phyloP scores from a whole-genome alignment of 2,113 vertebrate genomes.

The Entelurus aequoreus region DNA sequence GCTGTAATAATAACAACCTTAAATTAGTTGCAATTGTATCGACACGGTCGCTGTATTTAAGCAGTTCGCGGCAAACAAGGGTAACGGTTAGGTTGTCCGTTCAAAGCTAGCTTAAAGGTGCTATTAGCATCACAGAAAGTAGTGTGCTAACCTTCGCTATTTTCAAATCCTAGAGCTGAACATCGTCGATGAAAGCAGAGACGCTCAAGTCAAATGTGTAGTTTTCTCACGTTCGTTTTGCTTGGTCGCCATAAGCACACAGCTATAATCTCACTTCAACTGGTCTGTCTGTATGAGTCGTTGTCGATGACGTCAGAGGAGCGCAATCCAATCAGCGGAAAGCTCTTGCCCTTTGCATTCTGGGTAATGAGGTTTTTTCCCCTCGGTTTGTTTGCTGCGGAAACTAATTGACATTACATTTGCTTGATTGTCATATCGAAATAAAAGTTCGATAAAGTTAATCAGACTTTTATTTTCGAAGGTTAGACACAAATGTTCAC shows the following conservation, averaged over 20 bases:
- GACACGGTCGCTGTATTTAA: neutral
- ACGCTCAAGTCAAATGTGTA: neutral
- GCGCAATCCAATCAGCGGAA: constrained; percentile 51
- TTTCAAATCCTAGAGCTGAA: neutral
- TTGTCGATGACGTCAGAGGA: constrained; percentile 7
- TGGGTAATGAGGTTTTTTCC: constrained; percentile 60
- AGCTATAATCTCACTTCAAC: neutral
- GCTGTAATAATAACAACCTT: neutral
- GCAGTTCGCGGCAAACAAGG: neutral
- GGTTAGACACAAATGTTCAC: neutral
- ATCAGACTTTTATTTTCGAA: neutral
- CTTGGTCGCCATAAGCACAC: constrained; percentile 14
- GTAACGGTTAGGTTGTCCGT: neutral
- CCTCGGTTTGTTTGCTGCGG: neutral
- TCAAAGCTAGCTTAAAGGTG: constrained; percentile 19
- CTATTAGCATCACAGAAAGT: constrained; percentile 15
- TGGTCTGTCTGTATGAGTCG: neutral
- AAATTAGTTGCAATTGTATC: neutral
- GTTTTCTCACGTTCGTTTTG: constrained; percentile 8
- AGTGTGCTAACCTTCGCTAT: neutral
- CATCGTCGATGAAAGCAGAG: neutral
- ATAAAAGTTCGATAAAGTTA: neutral
- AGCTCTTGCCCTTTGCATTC: neutral
- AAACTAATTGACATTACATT: neutral
- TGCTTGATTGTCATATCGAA: neutral